A percentile compares a stretch with the other conserved stretches of the same genome.
Evolutionary conservation across 2,113 vertebrate genomes (phyloP).

Genomic region (Puma concolor): DNA sequence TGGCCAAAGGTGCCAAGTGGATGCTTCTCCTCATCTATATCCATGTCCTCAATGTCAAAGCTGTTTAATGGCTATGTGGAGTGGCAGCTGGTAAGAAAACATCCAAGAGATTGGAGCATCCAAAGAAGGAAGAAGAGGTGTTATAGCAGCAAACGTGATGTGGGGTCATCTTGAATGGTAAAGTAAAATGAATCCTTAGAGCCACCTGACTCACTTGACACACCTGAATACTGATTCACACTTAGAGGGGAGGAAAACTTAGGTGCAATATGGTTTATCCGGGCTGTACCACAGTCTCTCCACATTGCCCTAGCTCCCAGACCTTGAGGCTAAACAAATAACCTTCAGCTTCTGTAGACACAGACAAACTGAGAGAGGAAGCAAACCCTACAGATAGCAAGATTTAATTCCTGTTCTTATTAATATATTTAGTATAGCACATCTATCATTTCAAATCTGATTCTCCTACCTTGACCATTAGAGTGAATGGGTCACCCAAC

Average conservation of each 20-base stretch:
- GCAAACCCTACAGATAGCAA: not conserved
- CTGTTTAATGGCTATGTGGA: constrained; percentile 87
- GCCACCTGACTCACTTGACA: constrained; percentile 86
- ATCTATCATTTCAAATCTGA: not conserved
- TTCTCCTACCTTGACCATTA: not conserved
- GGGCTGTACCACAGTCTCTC: not conserved
- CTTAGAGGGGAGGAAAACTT: constrained; percentile 79
- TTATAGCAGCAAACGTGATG: constrained; percentile 77
- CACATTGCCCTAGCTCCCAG: not conserved
- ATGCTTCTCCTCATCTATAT: constrained; percentile 88
- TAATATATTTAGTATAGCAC: not conserved
- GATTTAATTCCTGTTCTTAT: not conserved
- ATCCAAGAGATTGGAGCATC: constrained; percentile 92
- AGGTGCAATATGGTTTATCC: not conserved
- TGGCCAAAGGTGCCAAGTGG: constrained; percentile 89
- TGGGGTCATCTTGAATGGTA: constrained; percentile 91
- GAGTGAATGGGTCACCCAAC: not conserved
- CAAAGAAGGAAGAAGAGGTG: constrained; percentile 93
- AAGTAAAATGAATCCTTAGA: constrained; percentile 92
- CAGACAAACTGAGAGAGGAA: not conserved
- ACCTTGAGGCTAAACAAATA: not conserved
- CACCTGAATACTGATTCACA: constrained; percentile 85
- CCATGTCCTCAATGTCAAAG: constrained; percentile 88
- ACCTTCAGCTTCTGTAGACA: not conserved
- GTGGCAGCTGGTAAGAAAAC: constrained; percentile 91